A percentile compares a stretch with the other conserved stretches of the same genome.
Evolutionary conservation across 2,888 invertebrate species (phyloP).

Genomic region (Synanthedon formicaeformis): DNA sequence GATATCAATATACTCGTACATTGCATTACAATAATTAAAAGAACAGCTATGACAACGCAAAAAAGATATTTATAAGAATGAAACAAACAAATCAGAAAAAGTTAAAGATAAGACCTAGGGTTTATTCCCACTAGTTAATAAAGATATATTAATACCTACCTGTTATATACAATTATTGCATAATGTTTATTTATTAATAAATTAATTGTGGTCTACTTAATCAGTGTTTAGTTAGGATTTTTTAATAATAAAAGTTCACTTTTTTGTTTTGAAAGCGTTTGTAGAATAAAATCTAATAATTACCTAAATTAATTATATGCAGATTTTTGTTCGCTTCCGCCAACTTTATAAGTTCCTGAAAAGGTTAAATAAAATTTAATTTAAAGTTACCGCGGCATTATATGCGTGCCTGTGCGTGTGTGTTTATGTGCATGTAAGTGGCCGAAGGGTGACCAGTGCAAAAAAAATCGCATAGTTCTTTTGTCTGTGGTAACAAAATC

Average conservation of each 20-base stretch:
- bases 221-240: background rate
- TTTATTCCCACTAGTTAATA: no score
- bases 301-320: constrained; percentile 80
- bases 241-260: background rate
- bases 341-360: constrained; percentile 77
- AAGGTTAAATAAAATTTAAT: constrained; percentile 16
- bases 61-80: no score
- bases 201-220: background rate
- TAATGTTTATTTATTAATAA: background rate
- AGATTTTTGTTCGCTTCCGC: constrained; percentile 73
- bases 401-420: background rate
- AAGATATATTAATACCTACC: no score
- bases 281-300: constrained; percentile 7
- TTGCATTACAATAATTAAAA: no score
- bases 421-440: background rate
- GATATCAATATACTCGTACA: no score
- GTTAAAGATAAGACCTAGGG: no score
- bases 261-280: background rate
- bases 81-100: no score
- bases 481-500: no score
- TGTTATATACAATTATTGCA: background rate
- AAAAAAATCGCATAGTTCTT: background rate
- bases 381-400: constrained; percentile 3
- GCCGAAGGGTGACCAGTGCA: background rate
- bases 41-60: no score